A percentile compares a stretch with the other conserved stretches of the same genome.
These are phyloP conservation scores for Hymenopus coronatus DNA, from an alignment of 2,888 invertebrate species.

Conservation along the genomic window DNA sequence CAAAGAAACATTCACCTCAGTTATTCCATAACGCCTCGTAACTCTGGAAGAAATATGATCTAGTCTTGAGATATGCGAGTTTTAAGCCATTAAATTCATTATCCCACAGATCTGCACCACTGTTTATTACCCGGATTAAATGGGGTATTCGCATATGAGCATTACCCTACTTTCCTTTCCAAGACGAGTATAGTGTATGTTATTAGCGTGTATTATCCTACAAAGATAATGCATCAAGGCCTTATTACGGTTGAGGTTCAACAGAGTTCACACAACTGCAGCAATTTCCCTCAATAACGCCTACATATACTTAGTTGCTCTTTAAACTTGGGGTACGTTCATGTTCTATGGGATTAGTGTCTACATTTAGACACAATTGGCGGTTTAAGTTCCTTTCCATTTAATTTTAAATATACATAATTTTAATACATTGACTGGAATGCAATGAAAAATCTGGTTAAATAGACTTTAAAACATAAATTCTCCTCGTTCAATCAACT, in stretches of 20 bases:
- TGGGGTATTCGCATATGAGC: not conserved
- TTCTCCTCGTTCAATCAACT: no score
- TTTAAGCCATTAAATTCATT: not conserved
- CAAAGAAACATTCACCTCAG: not conserved
- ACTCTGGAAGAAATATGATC: not conserved
- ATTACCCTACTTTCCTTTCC: not conserved
- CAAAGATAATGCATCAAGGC: not conserved
- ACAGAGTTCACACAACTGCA: not conserved
- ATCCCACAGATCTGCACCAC: not conserved
- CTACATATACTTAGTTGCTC: not conserved
- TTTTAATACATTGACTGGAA: no score
- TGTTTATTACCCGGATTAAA: not conserved
- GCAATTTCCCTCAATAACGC: not conserved
- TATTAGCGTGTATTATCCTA: not conserved
- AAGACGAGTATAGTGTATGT: not conserved
- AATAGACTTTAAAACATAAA: no score
- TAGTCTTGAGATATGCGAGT: not conserved
- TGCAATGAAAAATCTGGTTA: no score
- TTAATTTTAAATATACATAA: no score
- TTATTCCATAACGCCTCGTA: not conserved
- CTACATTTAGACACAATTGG: not conserved
- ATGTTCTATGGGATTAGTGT: not conserved
- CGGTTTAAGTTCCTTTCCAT: no score
- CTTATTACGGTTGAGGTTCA: not conserved
- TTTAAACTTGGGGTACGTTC: not conserved